Evolutionary conservation across 2,888 invertebrate species (phyloP), one percentile per base, ranked within the genome.

Genomic region (Trilocha varians): DNA sequence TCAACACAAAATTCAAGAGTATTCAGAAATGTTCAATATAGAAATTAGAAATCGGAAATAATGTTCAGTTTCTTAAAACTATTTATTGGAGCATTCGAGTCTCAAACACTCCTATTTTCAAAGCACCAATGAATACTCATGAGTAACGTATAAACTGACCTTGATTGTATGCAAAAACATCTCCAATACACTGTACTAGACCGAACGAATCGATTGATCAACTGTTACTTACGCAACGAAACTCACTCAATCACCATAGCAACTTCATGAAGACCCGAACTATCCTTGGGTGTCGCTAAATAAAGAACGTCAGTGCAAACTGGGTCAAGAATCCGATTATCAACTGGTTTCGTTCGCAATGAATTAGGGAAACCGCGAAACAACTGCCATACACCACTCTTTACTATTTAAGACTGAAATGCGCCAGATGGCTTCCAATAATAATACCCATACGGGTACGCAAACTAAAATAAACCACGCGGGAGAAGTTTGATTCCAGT

Each of bases 401-500:
- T 50, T 55, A 50, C 58, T 42, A 46, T 49, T 50, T 54, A 50
- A 62, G 58, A 67, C 71, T 67, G 69, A 56, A 66, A 61, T 58
- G 55, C 59, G 62, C 63, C 72, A 72, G 62, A 73, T 75, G 77
- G 65, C 64, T 65, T 61, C 59, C 52, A 76, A 78, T 74, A 77
- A 78, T 73, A 78, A 69, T 67, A 70, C 61, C 76, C 79, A 72
- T 74, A 76, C 72, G 69, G 50, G 62, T 61, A 58, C 53, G 11
- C 25, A 65, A 60, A 58, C 70, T 68, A 77, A 83, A 83, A 83
- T 83, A 84, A 72, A 74, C 72, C 77, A 66, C 65, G 78, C 75
- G 79, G 84, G 84, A 70, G 77, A 70, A 68, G 71, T 70, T 55
- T 55, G 60, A 66, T 70, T 64, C 56, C 52, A 64, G 66, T 63